Evolutionary conservation across 30 jellyfish, hydroid and myxozoan species (phyloP).

Genomic region (Clytia hemisphaerica): DNA sequence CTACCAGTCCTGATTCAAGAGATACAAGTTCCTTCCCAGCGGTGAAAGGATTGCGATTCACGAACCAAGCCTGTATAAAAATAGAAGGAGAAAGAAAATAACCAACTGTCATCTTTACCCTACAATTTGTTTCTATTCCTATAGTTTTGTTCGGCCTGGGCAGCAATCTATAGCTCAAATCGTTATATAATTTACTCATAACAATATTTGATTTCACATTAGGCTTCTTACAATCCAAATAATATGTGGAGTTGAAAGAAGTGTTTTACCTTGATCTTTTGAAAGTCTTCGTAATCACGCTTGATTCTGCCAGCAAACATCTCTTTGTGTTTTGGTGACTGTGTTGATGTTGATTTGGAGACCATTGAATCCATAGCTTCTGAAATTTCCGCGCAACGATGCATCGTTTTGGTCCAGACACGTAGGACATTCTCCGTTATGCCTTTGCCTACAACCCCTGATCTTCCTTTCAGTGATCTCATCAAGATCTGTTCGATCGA

Average conservation of each 20-base stretch:
- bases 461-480: not conserved
- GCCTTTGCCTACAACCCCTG: slow-evolving; percentile 10
- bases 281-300: slow-evolving; percentile 19
- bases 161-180: too few relatives aligned
- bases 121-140: too few relatives aligned
- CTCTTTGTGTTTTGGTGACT: slow-evolving; percentile 15
- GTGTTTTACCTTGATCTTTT: slow-evolving; percentile 3
- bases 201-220: too few relatives aligned
- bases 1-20: slow-evolving; percentile 22
- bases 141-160: too few relatives aligned
- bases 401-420: slow-evolving; percentile 22
- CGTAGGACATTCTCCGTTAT: slow-evolving; percentile 5
- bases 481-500: slow-evolving; percentile 6
- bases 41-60: slow-evolving; percentile 10
- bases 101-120: not conserved
- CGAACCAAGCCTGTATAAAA: slow-evolving; percentile 20
- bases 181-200: too few relatives aligned
- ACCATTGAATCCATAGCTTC: not conserved
- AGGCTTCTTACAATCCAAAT: too few relatives aligned
- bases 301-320: slow-evolving; percentile 13
- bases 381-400: slow-evolving; percentile 5
- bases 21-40: slow-evolving; percentile 18
- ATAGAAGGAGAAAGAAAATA: not conserved
- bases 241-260: too few relatives aligned
- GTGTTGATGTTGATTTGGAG: not conserved